Percentiles rank a stretch among this genome's conserved stretches.
phyloP scores from a whole-genome alignment of 2,797 vertebrate species.

The Acestrorhynchus altus region DNA sequence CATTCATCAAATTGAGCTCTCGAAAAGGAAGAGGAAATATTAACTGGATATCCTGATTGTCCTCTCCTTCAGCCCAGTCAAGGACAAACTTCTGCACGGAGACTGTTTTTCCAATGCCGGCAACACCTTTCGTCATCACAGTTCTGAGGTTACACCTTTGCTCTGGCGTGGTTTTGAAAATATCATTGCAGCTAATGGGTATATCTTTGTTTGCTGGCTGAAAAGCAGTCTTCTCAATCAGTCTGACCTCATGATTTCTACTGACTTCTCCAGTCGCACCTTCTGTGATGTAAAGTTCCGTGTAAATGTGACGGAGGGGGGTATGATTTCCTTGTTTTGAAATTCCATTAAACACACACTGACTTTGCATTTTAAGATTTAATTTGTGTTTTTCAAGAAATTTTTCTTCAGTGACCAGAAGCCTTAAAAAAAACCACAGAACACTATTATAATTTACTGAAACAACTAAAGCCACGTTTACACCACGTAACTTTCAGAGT shows the following conservation, averaged over 20 bases:
- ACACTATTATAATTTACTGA: not conserved
- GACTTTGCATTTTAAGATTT: not conserved
- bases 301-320: not conserved
- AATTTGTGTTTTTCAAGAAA: not conserved
- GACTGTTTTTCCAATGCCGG: too few relatives aligned
- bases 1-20: conserved; percentile 16
- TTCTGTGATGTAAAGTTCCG: conserved; percentile 14
- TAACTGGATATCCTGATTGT: conserved; percentile 9
- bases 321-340: not conserved
- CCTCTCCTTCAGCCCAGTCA: conserved; percentile 15
- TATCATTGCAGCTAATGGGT: not conserved
- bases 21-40: conserved; percentile 13
- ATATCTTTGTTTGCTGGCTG: not conserved
- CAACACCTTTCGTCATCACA: conserved; percentile 17
- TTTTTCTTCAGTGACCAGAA: not conserved
- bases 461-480: too few relatives aligned
- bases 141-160: not conserved
- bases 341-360: not conserved
- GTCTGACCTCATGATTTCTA: not conserved
- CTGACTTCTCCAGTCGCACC: conserved; percentile 3
- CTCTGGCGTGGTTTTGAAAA: not conserved
- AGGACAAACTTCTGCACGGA: conserved; percentile 16
- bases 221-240: conserved; percentile 10
- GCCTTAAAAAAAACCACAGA: not conserved
- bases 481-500: too few relatives aligned